phyloP scores from a whole-genome alignment of 2,113 vertebrate species.

The Cyanoderma ruficeps region DNA sequence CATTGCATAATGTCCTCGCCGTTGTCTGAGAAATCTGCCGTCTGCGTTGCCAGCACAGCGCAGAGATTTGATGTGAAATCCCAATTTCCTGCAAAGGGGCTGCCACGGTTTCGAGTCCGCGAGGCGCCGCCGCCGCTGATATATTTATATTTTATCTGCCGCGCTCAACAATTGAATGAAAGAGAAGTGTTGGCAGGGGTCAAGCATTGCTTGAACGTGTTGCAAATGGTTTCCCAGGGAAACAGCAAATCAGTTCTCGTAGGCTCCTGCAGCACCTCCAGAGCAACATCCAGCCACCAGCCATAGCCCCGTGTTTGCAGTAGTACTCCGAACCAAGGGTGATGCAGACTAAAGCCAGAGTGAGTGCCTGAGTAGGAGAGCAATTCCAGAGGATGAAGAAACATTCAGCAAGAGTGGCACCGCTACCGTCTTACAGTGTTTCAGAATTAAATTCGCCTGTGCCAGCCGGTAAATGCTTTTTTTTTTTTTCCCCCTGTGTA shows the following conservation, averaged over 20 bases:
- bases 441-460: conserved; percentile 78
- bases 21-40: neutral
- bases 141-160: conserved; percentile 16
- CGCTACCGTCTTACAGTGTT: conserved; percentile 79
- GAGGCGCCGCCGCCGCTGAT: neutral
- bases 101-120: neutral
- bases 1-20: conserved; percentile 20
- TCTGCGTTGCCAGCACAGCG: neutral
- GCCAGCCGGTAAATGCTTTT: conserved; percentile 74
- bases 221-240: conserved; percentile 77
- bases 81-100: neutral
- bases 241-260: conserved; percentile 62
- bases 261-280: conserved; percentile 60
- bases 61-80: neutral
- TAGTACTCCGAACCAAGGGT: neutral
- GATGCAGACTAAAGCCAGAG: conserved; percentile 22
- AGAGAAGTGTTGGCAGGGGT: conserved; percentile 59
- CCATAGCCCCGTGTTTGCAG: neutral
- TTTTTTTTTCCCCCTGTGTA: neutral
- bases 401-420: conserved; percentile 82
- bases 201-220: conserved; percentile 69
- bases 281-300: conserved; percentile 43
- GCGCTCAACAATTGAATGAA: conserved; percentile 31
- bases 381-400: conserved; percentile 82
- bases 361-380: neutral